Evolutionary conservation across 2,113 vertebrate genomes (phyloP).

Genomic region (Protomyctophum bolini): DNA sequence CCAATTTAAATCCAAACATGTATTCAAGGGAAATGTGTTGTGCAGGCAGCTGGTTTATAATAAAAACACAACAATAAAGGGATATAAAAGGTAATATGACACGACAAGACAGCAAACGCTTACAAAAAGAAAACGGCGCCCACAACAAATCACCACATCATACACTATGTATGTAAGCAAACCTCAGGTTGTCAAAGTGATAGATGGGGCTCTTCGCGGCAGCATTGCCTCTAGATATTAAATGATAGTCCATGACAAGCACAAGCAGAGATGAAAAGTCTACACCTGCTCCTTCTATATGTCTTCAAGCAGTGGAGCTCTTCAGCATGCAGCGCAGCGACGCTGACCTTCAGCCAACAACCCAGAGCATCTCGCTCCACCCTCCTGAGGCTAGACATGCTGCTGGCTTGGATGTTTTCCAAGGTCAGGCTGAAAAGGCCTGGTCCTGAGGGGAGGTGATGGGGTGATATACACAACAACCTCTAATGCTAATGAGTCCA

Average conservation of each 20-base stretch:
- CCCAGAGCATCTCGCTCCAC: slow-evolving; percentile 11
- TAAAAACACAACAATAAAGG: too few relatives aligned
- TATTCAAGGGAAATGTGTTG: too few relatives aligned
- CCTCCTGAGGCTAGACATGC: slow-evolving; percentile 43
- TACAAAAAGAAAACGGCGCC: too few relatives aligned
- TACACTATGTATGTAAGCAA: too few relatives aligned
- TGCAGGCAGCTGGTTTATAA: too few relatives aligned
- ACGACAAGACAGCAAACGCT: too few relatives aligned
- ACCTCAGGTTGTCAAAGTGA: not conserved
- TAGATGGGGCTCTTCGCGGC: not conserved
- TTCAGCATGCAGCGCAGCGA: slow-evolving; percentile 41
- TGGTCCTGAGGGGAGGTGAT: slow-evolving; percentile 46
- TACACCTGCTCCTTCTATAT: not conserved
- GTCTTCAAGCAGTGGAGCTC: slow-evolving; percentile 38
- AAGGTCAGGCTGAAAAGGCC: slow-evolving; percentile 50
- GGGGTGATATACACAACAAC: slow-evolving; percentile 46
- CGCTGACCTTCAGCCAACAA: slow-evolving; percentile 57
- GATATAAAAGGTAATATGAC: too few relatives aligned
- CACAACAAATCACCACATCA: too few relatives aligned
- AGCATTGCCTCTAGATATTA: too few relatives aligned
- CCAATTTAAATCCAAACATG: not conserved
- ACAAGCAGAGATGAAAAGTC: not conserved
- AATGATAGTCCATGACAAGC: not conserved
- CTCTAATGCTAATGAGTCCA: slow-evolving; percentile 55
- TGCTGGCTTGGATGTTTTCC: slow-evolving; percentile 52